phyloP scores from a whole-genome alignment of 2,113 vertebrate genomes.

The Elaphurus davidianus region DNA sequence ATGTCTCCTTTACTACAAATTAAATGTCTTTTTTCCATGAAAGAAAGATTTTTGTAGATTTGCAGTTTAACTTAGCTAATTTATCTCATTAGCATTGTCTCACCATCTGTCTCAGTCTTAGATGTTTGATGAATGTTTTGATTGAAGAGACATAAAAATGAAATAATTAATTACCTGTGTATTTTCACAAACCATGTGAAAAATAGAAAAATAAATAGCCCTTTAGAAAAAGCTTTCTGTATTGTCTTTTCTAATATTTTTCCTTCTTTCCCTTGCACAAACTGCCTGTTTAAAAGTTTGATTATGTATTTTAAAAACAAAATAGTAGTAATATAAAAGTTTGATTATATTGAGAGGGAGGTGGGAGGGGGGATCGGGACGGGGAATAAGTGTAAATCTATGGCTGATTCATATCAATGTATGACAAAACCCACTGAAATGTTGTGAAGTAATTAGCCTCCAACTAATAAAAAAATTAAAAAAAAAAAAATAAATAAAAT shows the following conservation, averaged over 20 bases:
- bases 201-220: not conserved
- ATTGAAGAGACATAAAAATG: not conserved
- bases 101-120: not conserved
- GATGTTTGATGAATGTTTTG: not conserved
- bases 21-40: not conserved
- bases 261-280: not conserved
- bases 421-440: too few species aligned
- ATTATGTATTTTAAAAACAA: not conserved
- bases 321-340: not conserved
- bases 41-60: not conserved
- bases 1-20: not conserved
- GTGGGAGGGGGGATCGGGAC: too few species aligned
- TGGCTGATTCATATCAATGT: too few species aligned
- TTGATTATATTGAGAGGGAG: too few species aligned
- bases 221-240: constrained; percentile 6
- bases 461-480: too few species aligned
- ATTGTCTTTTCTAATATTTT: not conserved
- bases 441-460: too few species aligned
- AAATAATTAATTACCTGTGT: not conserved
- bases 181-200: not conserved
- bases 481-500: too few species aligned
- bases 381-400: too few species aligned
- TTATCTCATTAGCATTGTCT: not conserved
- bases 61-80: not conserved
- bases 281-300: not conserved